phyloP scores from a whole-genome alignment of 1,140 invertebrate genomes.

The Saccostrea echinata region DNA sequence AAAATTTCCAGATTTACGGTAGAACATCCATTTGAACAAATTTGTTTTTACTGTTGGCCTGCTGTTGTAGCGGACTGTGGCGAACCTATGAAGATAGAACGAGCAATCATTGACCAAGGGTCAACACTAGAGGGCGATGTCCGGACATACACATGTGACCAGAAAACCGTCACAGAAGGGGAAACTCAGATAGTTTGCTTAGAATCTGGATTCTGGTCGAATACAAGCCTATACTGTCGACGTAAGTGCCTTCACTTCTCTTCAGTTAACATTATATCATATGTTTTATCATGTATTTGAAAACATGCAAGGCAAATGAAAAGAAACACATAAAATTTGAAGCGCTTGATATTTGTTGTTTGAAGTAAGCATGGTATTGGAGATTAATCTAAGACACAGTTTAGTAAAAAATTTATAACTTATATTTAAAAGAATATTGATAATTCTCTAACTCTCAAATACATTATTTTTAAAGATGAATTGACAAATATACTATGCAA shows the following conservation, averaged over 20 bases:
- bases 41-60: not conserved
- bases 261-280: not conserved
- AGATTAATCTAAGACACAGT: too few species aligned
- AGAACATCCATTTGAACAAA: not conserved
- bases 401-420: too few species aligned
- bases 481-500: too few species aligned
- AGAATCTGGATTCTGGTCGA: not conserved
- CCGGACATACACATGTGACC: slow-evolving; percentile 20
- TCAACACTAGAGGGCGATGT: slow-evolving; percentile 13
- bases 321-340: too few species aligned
- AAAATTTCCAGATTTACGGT: too few species aligned
- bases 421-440: too few species aligned
- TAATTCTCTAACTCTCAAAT: too few species aligned
- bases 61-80: slow-evolving; percentile 38
- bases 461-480: too few species aligned
- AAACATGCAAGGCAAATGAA: too few species aligned
- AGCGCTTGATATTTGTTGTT: too few species aligned
- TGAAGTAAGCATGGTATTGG: too few species aligned
- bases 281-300: too few species aligned
- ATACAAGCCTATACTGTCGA: slow-evolving; percentile 19
- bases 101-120: not conserved
- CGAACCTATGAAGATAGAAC: slow-evolving; percentile 5
- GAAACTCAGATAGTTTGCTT: not conserved
- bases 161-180: slow-evolving; percentile 15
- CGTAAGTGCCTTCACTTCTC: not conserved